Conservation (phyloP, 2,797 vertebrate species). For the Gila robusta region DNA sequence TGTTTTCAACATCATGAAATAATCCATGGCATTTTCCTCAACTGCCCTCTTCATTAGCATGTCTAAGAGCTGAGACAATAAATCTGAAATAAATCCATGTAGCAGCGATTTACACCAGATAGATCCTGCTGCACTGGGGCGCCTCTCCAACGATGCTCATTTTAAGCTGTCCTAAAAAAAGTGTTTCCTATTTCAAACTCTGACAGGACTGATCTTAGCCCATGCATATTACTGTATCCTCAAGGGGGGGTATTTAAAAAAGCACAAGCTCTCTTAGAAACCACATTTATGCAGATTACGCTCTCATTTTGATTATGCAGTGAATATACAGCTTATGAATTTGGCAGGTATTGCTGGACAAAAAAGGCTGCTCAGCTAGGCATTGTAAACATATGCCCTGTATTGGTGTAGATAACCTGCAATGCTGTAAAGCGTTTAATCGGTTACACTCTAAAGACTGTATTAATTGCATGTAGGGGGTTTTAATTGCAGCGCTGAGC, state of each 20-base stretch:
- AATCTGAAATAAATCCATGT: constrained; percentile 62
- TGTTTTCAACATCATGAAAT: constrained; percentile 36
- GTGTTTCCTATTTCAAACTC: constrained; percentile 40
- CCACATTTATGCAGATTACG: constrained; percentile 24
- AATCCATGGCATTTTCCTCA: constrained; percentile 60
- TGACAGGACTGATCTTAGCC: constrained; percentile 50
- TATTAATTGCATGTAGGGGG: constrained; percentile 63
- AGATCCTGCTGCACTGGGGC: constrained; percentile 50
- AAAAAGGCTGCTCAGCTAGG: constrained; percentile 26
- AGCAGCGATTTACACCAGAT: constrained; percentile 63
- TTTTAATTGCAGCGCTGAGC: constrained; percentile 66
- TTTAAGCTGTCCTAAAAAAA: constrained; percentile 55
- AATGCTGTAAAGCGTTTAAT: constrained; percentile 46
- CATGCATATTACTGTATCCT: constrained; percentile 31
- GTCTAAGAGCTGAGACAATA: constrained; percentile 54
- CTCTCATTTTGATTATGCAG: constrained; percentile 25
- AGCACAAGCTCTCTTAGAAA: constrained; percentile 6
- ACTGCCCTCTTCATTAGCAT: constrained; percentile 62
- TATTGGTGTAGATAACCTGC: constrained; percentile 52
- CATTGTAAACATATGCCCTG: constrained; percentile 52
- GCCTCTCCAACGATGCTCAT: constrained; percentile 52
- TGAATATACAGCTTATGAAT: constrained; percentile 33
- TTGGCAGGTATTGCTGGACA: constrained; percentile 21
- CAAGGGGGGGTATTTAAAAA: constrained; percentile 33
- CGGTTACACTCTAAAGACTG: constrained; percentile 56